These are phyloP conservation scores for Phoxinus dragarum DNA, from an alignment of 2,797 vertebrate species.

Conservation along the genomic window DNA sequence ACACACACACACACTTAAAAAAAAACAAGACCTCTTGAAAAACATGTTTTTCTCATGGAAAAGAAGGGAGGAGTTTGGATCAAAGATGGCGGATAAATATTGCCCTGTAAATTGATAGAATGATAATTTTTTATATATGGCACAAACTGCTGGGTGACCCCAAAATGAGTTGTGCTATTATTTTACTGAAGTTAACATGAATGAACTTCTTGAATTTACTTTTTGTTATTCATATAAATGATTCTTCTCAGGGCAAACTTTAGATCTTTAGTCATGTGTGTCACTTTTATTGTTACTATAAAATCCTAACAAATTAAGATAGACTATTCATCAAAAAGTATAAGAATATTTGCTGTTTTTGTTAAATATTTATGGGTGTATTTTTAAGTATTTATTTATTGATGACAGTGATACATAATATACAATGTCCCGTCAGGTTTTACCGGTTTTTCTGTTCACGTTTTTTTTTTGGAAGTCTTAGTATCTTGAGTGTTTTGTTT, in stretches of 20 bases:
- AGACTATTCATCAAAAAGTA: neutral
- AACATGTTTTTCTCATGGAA: conserved; percentile 63
- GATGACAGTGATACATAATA: neutral
- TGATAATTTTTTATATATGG: neutral
- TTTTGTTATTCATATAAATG: neutral
- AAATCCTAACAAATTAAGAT: neutral
- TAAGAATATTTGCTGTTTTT: neutral
- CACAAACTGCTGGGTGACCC: neutral
- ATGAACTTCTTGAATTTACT: neutral
- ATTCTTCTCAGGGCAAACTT: neutral
- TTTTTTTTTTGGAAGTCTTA: neutral
- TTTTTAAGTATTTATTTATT: neutral
- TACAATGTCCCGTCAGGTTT: neutral
- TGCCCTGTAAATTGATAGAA: neutral
- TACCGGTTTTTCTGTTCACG: neutral
- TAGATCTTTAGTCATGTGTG: no score
- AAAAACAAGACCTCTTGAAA: conserved; percentile 56
- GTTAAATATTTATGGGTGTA: neutral
- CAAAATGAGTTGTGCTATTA: neutral
- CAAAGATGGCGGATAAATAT: neutral
- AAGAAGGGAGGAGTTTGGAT: conserved; percentile 60
- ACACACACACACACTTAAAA: conserved; percentile 41
- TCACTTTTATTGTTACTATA: neutral
- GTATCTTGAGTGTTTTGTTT: neutral
- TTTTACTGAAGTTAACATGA: neutral